Base-by-base conservation (phyloP, 2,113 vertebrate genomes). In the Chelonoidis abingdonii region DNA sequence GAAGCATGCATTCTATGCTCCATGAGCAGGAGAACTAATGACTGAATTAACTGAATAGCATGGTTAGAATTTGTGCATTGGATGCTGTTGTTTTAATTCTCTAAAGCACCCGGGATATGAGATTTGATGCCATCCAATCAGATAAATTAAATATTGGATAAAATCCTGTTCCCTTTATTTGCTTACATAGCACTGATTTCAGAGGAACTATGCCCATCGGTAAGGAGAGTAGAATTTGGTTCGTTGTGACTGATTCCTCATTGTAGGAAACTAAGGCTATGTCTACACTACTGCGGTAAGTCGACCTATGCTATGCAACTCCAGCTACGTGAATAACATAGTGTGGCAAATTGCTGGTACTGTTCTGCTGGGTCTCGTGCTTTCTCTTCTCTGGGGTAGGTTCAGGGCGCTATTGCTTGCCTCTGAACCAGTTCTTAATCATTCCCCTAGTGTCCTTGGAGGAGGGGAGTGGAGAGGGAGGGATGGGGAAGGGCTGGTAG, bases 1-100 rank as follows among this genome's bases (percentile, higher is more conserved):
- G 25, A 59, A 59, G 27, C 7, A 65, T 65, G 59, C 6, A 17
- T 5, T 2, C 29, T 65, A 13, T 14, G 29, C 27, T 16, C 29
- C 29, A 65, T 3, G 13, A 65, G 12, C 29, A 62, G 59, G 29
- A 35, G 31, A 65, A 65, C 59, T 65, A 35, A 62, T 65, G 59
- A 65, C 13, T 65, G 13, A 16, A 62, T 62, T 35, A 62, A 84
- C 50, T 29, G 80, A 92, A 80, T 22, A 84, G 78, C 76, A 87
- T 22, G 2, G 65, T 90, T 86, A 89, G 44, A 80, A 94, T 94
- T 93, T 97, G 87, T 89, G 83, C 95, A 75, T 89, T 95, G 96
- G 93, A 83, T n/a, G 0, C 83, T 89, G 52, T 92, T 95, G 94
- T 94, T 94, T 90, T 93, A 49, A 0, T 93, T 95, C 85, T 75